Conservation (phyloP, 1,140 invertebrate genomes). For the Drosophila pseudoananassae region DNA sequence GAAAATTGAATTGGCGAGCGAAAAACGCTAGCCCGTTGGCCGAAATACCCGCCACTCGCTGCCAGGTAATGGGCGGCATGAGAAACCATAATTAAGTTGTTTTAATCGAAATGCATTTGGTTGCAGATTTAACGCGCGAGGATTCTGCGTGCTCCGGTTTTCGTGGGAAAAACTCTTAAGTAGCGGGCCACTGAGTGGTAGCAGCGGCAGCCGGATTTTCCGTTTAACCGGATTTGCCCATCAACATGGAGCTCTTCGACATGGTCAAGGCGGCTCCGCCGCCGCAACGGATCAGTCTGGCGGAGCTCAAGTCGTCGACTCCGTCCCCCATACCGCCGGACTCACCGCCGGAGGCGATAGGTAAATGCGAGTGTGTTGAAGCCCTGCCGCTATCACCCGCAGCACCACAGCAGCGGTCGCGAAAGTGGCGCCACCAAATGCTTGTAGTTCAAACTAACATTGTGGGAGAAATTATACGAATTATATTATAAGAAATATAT, state of each 20-base stretch:
- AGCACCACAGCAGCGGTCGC: not conserved
- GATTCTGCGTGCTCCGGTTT: not conserved
- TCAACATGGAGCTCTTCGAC: constrained; percentile 63
- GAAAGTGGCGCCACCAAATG: not conserved
- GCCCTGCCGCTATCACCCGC: not conserved
- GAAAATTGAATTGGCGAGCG: not conserved
- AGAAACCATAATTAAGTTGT: not conserved
- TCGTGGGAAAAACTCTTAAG: not conserved
- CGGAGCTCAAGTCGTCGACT: not conserved
- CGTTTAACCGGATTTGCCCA: not conserved
- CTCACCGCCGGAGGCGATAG: constrained; percentile 2
- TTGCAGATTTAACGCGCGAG: constrained; percentile 3
- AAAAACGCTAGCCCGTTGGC: not conserved
- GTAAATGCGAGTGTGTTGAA: constrained; percentile 5
- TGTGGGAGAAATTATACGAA: no score
- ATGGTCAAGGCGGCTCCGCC: constrained; percentile 61
- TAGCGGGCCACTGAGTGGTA: not conserved
- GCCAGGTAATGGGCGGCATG: not conserved
- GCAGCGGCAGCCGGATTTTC: not conserved
- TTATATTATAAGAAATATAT: no score
- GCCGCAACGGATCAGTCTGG: constrained; percentile 29
- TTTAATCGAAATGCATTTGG: not conserved
- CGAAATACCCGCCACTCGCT: not conserved
- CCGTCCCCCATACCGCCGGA: constrained; percentile 18
- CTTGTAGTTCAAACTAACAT: no score